phyloP scores from a whole-genome alignment of 2,888 invertebrate genomes.

The Euzophera pinguis region DNA sequence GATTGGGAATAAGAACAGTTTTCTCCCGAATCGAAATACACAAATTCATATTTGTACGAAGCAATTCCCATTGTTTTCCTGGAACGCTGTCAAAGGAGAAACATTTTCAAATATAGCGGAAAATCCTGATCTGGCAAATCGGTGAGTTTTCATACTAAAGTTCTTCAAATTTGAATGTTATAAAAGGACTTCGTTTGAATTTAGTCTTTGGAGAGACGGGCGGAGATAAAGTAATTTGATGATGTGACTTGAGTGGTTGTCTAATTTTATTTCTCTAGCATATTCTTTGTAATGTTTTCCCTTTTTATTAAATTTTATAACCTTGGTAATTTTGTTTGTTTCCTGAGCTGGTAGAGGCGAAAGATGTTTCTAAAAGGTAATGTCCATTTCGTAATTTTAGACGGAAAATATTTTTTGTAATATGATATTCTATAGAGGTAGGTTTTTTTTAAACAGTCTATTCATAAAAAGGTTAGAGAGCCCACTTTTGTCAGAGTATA shows the following conservation, averaged over 20 bases:
- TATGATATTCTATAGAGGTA: too few species aligned
- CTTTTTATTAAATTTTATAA: not conserved
- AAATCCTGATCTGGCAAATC: conserved; percentile 9
- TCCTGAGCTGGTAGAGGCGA: too few species aligned
- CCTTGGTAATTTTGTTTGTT: too few species aligned
- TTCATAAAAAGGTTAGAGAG: too few species aligned
- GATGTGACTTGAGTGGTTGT: not conserved
- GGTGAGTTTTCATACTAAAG: not conserved
- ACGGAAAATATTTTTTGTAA: too few species aligned
- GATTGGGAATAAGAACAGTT: not conserved
- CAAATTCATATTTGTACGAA: conserved; percentile 9
- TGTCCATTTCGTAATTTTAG: too few species aligned
- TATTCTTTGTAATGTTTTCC: not conserved
- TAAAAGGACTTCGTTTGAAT: not conserved
- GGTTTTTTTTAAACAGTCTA: too few species aligned
- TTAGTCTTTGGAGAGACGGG: not conserved
- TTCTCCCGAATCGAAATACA: conserved; percentile 3
- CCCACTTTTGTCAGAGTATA: too few species aligned
- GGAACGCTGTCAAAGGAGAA: conserved; percentile 21
- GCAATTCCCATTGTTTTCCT: conserved; percentile 7
- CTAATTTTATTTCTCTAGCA: not conserved
- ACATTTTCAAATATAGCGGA: conserved; percentile 13
- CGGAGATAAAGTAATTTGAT: conserved; percentile 4
- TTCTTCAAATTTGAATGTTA: not conserved
- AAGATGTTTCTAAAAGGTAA: too few species aligned